Conservation (phyloP, 2,888 invertebrate species). For the Eilema depressum region DNA sequence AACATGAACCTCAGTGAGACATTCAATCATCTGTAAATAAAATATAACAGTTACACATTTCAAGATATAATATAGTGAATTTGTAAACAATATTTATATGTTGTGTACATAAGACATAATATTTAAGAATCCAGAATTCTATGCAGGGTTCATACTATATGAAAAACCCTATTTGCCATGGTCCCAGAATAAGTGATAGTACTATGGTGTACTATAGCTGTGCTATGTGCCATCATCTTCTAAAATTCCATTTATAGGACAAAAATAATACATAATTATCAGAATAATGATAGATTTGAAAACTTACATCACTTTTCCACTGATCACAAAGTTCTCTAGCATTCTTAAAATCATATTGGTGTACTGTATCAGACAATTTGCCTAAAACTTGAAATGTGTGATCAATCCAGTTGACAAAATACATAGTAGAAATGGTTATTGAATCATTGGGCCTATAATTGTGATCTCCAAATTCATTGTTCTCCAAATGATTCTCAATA, state of each 20-base stretch:
- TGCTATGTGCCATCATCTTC: too few species aligned
- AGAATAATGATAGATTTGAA: background rate
- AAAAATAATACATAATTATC: background rate
- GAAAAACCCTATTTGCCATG: too few species aligned
- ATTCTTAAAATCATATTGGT: slow-evolving; percentile 68
- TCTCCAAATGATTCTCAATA: slow-evolving; percentile 62
- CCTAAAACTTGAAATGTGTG: slow-evolving; percentile 77
- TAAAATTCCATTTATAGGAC: background rate
- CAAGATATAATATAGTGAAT: too few species aligned
- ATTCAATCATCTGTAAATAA: slow-evolving; percentile 71
- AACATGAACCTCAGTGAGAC: slow-evolving; percentile 69
- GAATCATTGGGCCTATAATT: slow-evolving; percentile 59
- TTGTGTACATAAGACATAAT: too few species aligned
- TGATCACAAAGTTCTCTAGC: slow-evolving; percentile 53
- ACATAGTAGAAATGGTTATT: slow-evolving; percentile 69
- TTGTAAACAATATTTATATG: too few species aligned
- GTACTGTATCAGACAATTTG: slow-evolving; percentile 69
- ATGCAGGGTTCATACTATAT: too few species aligned
- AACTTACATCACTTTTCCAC: slow-evolving; percentile 73
- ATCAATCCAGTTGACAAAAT: slow-evolving; percentile 84
- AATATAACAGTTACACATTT: background rate
- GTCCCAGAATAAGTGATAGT: too few species aligned
- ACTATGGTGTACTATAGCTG: too few species aligned
- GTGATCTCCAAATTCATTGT: slow-evolving; percentile 26
- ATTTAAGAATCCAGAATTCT: too few species aligned